phyloP scores from a whole-genome alignment of 2,797 vertebrate genomes.

The Ptychadena robeensis region DNA sequence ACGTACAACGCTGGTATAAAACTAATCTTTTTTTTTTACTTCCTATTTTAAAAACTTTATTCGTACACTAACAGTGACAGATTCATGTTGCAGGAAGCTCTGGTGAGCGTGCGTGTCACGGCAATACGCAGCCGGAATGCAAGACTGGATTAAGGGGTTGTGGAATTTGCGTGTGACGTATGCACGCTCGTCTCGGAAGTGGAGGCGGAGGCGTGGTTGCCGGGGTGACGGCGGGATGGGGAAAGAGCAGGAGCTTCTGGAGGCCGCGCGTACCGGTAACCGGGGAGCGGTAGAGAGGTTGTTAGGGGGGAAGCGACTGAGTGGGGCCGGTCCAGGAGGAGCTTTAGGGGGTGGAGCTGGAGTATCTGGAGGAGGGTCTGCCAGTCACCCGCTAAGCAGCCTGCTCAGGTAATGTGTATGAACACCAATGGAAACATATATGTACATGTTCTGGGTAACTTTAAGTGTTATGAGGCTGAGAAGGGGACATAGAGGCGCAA shows the following conservation, averaged over 20 bases:
- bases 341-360: constrained; percentile 69
- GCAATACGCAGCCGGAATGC: background rate
- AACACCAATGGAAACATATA: background rate
- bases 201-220: constrained; percentile 59
- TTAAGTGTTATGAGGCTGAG: background rate
- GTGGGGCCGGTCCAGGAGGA: constrained; percentile 78
- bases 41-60: constrained; percentile 39
- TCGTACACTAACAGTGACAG: background rate
- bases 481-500: background rate
- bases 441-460: background rate
- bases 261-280: constrained; percentile 95
- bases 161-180: constrained; percentile 50
- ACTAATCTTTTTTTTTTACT: background rate
- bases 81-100: background rate
- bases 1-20: no score
- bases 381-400: constrained; percentile 89
- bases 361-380: constrained; percentile 70
- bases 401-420: constrained; percentile 85
- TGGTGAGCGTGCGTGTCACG: background rate
- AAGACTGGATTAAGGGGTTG: constrained; percentile 16
- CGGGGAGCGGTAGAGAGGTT: constrained; percentile 94
- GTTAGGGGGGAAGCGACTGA: constrained; percentile 89
- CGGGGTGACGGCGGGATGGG: constrained; percentile 81
- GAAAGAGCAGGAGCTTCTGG: constrained; percentile 97
- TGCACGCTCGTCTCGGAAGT: constrained; percentile 50